Base-by-base conservation (phyloP, 2,113 vertebrate genomes). In the Eubucco bourcierii region DNA sequence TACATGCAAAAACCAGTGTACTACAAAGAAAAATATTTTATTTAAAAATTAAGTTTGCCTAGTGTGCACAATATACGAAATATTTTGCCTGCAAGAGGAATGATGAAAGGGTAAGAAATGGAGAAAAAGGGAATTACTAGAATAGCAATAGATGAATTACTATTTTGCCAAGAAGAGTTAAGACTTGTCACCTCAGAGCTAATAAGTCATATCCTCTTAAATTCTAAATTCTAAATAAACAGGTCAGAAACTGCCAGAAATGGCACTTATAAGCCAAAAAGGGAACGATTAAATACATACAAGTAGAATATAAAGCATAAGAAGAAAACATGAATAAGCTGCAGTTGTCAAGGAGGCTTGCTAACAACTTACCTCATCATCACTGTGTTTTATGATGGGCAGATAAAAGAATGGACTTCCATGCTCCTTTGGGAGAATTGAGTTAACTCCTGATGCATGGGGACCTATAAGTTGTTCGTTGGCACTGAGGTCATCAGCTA, bases 371-470 rank as follows among this genome's bases (percentile, higher is more conserved):
- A 99, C 99, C 99, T 99, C 99, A 13, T 99, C 98, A 20, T 98
- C 98, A 72, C 98, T 98, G 97, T 99, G 99, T 95, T 98, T 98
- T 96, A 99, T 99, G 96, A 99, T 98, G 46, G 99, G 99, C 96
- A 99, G 98, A 97, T 99, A 99, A 98, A 99, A 99, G 96, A 99
- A 99, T 71, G 98, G 98, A 93, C 99, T 99, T 94, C 99, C 99
- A 4, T 99, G 99, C 94, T 99, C 99, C 97, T 99, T 99, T 77
- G 99, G 99, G 79, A 99, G 98, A 93, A 99, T 99, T 61, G 99
- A 99, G 97, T 99, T 99, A 92, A 99, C 97, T 4, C 99, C 99
- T 5, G 99, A 99, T 6, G 98, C 98, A 27, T 99, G 98, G 46
- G 98, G 98, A 68, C 99, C 99, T 8, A 97, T 97, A 56, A 99